Conservation (phyloP, 2,888 invertebrate genomes). For the Silvanus unidentatus region DNA sequence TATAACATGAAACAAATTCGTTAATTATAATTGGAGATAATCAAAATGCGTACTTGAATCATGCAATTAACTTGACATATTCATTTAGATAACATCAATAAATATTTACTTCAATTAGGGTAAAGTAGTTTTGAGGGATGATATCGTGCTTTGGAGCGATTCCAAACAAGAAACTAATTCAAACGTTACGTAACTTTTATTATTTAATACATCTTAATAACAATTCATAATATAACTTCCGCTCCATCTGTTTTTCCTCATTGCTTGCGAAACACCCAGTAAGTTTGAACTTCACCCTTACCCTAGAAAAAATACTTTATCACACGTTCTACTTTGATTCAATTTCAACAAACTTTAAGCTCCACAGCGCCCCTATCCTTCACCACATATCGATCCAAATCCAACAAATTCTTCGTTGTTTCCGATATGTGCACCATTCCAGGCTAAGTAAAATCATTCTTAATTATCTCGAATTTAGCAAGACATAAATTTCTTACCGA, state of each 20-base stretch:
- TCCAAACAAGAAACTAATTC: too few species aligned
- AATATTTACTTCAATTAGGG: too few species aligned
- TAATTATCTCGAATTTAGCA: too few species aligned
- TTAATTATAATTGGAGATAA: too few species aligned
- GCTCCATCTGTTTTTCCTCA: conserved; percentile 9
- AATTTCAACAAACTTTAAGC: conserved; percentile 56
- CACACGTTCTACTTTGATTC: not conserved
- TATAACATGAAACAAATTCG: too few species aligned
- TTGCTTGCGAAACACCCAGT: conserved; percentile 49
- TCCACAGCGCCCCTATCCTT: conserved; percentile 67
- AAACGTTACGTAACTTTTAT: too few species aligned
- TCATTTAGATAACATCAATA: conserved; percentile 2
- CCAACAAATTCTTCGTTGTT: conserved; percentile 63
- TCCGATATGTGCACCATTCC: conserved; percentile 73
- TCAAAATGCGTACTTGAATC: too few species aligned
- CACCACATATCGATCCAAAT: conserved; percentile 59
- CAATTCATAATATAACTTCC: too few species aligned
- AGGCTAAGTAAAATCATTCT: conserved; percentile 46
- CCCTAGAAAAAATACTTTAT: conserved; percentile 53
- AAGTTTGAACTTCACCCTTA: conserved; percentile 68
- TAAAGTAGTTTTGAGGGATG: too few species aligned
- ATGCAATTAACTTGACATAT: conserved; percentile 1
- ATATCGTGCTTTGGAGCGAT: too few species aligned
- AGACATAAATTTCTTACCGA: conserved; percentile 42
- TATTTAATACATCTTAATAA: too few species aligned